Evolutionary conservation across 92 coral and sea anemone genomes (phyloP).

Genomic region (Desmophyllum pertusum): DNA sequence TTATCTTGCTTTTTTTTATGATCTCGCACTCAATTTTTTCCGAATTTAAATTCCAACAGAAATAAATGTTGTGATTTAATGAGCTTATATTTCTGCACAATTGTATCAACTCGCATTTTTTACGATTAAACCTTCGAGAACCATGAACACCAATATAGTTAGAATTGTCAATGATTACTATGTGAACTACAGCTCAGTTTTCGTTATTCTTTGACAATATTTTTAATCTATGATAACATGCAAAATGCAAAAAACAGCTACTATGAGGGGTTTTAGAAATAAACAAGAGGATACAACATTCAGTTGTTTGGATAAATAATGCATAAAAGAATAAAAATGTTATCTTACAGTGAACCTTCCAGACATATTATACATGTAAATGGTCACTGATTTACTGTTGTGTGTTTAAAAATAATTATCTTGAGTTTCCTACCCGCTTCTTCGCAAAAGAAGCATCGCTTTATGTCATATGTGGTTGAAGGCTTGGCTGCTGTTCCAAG

Average conservation of each 20-base stretch:
- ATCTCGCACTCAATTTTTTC: too few relatives aligned
- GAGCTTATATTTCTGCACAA: not conserved
- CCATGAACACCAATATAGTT: not conserved
- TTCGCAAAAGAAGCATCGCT: conserved; percentile 44
- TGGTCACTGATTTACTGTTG: not conserved
- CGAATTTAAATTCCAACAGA: not conserved
- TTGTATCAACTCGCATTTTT: not conserved
- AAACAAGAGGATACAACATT: too few relatives aligned
- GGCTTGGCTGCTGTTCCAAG: conserved; percentile 27
- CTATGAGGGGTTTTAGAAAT: too few relatives aligned
- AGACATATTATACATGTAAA: not conserved
- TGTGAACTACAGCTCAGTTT: not conserved
- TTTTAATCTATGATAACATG: too few relatives aligned
- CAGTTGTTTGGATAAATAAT: not conserved
- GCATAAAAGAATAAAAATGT: not conserved
- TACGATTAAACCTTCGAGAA: not conserved
- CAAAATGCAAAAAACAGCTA: too few relatives aligned
- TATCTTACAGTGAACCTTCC: not conserved
- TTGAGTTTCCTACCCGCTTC: conserved; percentile 24
- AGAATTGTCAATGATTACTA: not conserved
- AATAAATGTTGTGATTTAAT: too few relatives aligned
- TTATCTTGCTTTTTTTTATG: too few relatives aligned
- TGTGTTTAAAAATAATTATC: conserved; percentile 10
- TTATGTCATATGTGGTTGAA: conserved; percentile 18
- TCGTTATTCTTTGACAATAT: too few relatives aligned